phyloP scores from a whole-genome alignment of 1,140 invertebrate genomes.

The Calliphora vicina region DNA sequence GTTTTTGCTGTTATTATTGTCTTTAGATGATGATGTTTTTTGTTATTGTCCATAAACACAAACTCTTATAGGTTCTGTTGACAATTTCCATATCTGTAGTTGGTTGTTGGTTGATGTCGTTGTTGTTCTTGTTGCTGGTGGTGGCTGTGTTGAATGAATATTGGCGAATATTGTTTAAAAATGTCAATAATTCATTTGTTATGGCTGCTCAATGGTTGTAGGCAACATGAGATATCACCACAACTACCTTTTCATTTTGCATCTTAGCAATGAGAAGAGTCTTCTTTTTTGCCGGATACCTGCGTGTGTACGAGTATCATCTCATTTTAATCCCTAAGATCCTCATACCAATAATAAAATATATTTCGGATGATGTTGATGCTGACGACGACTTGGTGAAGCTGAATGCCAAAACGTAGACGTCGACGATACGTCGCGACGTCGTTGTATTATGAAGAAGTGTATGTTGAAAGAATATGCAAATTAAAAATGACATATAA shows the following conservation, averaged over 20 bases:
- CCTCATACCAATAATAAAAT: neutral
- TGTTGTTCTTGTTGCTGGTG: neutral
- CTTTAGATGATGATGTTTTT: neutral
- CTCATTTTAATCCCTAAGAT: neutral
- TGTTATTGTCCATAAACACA: neutral
- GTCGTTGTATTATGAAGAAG: slow-evolving; percentile 18
- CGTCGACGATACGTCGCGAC: neutral
- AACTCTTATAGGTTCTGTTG: slow-evolving; percentile 42
- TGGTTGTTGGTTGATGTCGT: neutral
- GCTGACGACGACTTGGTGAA: too few species aligned
- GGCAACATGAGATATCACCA: slow-evolving; percentile 40
- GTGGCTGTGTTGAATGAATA: slow-evolving; percentile 41
- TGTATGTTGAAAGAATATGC: slow-evolving; percentile 26
- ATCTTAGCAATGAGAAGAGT: neutral
- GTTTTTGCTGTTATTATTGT: neutral
- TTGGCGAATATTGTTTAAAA: slow-evolving; percentile 63
- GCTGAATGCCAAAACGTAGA: neutral
- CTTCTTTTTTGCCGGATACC: neutral
- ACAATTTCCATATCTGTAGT: slow-evolving; percentile 60
- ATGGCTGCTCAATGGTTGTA: slow-evolving; percentile 56
- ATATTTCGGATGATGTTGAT: neutral
- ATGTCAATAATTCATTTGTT: slow-evolving; percentile 64
- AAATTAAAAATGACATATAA: slow-evolving; percentile 34
- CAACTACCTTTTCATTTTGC: neutral
- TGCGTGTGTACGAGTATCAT: neutral